Evolutionary conservation across 2,888 invertebrate species (phyloP).

Genomic region (Formica aserva): DNA sequence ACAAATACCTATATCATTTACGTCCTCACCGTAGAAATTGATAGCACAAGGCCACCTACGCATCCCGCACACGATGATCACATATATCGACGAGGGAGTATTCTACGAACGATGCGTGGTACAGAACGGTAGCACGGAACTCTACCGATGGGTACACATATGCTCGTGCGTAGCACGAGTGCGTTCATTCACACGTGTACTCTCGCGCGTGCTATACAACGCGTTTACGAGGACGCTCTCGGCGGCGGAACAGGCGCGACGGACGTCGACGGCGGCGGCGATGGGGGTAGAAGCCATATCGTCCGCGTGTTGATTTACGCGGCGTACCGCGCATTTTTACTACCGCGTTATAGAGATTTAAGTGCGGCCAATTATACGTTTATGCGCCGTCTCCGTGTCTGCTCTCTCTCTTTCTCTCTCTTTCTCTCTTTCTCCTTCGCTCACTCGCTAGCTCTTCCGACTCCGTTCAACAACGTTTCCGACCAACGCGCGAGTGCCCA

Average conservation of each 20-base stretch:
- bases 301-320: constrained; percentile 84
- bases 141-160: not conserved
- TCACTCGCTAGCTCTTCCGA: constrained; percentile 15
- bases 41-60: not conserved
- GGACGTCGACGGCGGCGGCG: constrained; percentile 40
- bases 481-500: constrained; percentile 57
- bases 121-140: not conserved
- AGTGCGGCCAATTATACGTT: constrained; percentile 85
- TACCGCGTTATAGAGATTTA: constrained; percentile 84
- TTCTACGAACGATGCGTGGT: not conserved
- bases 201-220: constrained; percentile 46
- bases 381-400: constrained; percentile 72
- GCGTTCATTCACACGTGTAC: constrained; percentile 50
- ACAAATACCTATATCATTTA: not conserved
- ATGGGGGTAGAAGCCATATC: constrained; percentile 78
- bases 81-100: not conserved
- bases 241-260: constrained; percentile 47
- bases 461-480: constrained; percentile 40
- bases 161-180: constrained; percentile 31
- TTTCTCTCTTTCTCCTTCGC: not conserved
- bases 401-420: constrained; percentile 1
- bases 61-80: not conserved
- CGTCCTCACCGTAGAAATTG: not conserved
- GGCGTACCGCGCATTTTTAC: constrained; percentile 83
- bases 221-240: constrained; percentile 72